Evolutionary conservation across 2,888 invertebrate genomes (phyloP).

Genomic region (Cynaeus angustus): DNA sequence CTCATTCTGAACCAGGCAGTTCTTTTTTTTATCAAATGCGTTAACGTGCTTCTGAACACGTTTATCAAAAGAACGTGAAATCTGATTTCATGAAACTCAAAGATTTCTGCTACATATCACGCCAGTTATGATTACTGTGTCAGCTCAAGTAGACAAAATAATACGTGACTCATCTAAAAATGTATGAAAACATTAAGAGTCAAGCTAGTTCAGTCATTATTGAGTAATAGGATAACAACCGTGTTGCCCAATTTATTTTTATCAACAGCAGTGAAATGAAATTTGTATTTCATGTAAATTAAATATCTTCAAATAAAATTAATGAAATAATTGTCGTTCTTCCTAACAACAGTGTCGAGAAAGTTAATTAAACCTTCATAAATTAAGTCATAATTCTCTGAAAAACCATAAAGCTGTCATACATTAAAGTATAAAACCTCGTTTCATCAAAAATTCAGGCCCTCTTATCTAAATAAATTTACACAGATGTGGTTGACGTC

Average conservation of each 20-base stretch:
- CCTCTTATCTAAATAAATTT: constrained; percentile 33
- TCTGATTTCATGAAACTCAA: neutral
- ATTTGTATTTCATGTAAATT: constrained; percentile 16
- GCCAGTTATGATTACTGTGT: neutral
- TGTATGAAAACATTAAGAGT: neutral
- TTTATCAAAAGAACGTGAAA: neutral
- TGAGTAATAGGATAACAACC: constrained; percentile 30
- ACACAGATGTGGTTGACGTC: constrained; percentile 29
- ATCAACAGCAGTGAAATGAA: too few relatives aligned
- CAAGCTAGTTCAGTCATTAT: constrained; percentile 6
- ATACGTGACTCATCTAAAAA: constrained; percentile 5
- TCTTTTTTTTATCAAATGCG: too few relatives aligned
- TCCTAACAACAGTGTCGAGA: neutral
- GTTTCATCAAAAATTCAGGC: constrained; percentile 31
- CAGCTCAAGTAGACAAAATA: neutral
- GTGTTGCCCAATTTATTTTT: constrained; percentile 20
- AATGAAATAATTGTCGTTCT: constrained; percentile 17
- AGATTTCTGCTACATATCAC: neutral
- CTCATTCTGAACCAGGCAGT: too few relatives aligned
- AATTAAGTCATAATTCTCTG: constrained; percentile 9
- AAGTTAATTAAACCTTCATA: constrained; percentile 1
- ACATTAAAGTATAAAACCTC: neutral
- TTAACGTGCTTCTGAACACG: too few relatives aligned
- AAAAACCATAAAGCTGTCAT: constrained; percentile 22
- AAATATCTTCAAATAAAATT: constrained; percentile 8